phyloP scores from a whole-genome alignment of 2,888 invertebrate species.

The Drosophila lutescens region DNA sequence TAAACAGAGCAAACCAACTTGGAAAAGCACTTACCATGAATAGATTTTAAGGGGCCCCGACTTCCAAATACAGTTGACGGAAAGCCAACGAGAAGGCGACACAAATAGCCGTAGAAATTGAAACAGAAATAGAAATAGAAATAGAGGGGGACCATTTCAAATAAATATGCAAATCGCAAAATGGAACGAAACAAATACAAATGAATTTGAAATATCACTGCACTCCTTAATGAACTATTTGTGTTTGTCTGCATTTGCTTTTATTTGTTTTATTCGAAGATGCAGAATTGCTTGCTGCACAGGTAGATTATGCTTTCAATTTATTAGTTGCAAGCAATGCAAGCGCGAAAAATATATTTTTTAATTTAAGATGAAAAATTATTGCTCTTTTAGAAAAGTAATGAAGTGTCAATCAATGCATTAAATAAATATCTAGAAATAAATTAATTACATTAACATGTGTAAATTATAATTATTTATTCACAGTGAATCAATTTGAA shows the following conservation, averaged over 20 bases:
- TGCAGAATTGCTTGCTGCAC: conserved; percentile 25
- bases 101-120: not conserved
- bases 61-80: conserved; percentile 11
- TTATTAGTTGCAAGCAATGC: not conserved
- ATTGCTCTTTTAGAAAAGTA: too few relatives aligned
- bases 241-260: conserved; percentile 23
- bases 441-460: too few relatives aligned
- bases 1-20: conserved; percentile 65
- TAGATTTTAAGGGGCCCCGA: conserved; percentile 25
- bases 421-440: too few relatives aligned
- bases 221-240: conserved; percentile 49
- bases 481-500: too few relatives aligned
- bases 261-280: conserved; percentile 15
- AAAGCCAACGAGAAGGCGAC: not conserved
- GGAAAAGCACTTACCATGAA: conserved; percentile 47
- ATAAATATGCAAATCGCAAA: conserved; percentile 52
- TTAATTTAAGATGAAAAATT: too few relatives aligned
- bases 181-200: conserved; percentile 23
- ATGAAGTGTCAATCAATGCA: too few relatives aligned
- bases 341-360: not conserved
- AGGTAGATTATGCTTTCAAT: conserved; percentile 23
- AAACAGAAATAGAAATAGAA: too few relatives aligned
- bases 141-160: conserved; percentile 7
- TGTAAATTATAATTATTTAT: too few relatives aligned
- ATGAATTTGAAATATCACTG: conserved; percentile 19